Base-by-base conservation (phyloP, 1,140 invertebrate species). In the Megalopta genalis region DNA sequence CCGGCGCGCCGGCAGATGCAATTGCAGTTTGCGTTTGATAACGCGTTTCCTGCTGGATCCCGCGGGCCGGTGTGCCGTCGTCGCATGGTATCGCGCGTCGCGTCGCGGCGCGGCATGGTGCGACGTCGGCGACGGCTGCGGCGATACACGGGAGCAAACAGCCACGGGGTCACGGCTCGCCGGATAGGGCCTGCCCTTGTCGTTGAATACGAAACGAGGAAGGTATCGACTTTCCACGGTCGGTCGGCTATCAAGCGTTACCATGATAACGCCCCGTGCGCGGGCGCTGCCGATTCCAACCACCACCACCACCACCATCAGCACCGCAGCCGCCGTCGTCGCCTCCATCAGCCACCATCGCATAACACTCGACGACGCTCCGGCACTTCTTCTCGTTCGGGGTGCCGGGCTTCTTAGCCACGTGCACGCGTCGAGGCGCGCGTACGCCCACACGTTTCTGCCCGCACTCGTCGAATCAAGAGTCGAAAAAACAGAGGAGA, bases 221-320 rank as follows among this genome's bases (percentile, higher is more conserved):
- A 82, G 80, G 87, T 92, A 92, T 92, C 90, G 91, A 92, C 91
- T 91, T 91, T 90, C 80, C 60, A 80, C 86, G 84, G 84, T 83
- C 90, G 84, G 88, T n/a, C 49, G 54, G 89, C 89, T 91, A 90
- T 89, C 91, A 91, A 57, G 87, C 90, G 91, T 92, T 92, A 92
- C 91, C 91, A 91, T 91, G 90, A 91, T 91, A 92, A 91, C 91
- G 82, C 90, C 88, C 83, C 75, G 27, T 27, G 6, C n/a, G n/a
- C 49, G 63, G 9, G 10, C 63, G 57, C 54, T 39, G 62, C 82
- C 65, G 68, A 46, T 46, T 85, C 68, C 73, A 75, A 60, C 21
- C 9, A 54, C 39, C 21, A 6, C 49, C 25, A 72, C 25, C 27
- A 18, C 39, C 14, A 62, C 39, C 25, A 63, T 12, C 42, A n/a